These are phyloP conservation scores for Nomada goodeniana DNA, from an alignment of 2,888 invertebrate species.

Conservation along the genomic window DNA sequence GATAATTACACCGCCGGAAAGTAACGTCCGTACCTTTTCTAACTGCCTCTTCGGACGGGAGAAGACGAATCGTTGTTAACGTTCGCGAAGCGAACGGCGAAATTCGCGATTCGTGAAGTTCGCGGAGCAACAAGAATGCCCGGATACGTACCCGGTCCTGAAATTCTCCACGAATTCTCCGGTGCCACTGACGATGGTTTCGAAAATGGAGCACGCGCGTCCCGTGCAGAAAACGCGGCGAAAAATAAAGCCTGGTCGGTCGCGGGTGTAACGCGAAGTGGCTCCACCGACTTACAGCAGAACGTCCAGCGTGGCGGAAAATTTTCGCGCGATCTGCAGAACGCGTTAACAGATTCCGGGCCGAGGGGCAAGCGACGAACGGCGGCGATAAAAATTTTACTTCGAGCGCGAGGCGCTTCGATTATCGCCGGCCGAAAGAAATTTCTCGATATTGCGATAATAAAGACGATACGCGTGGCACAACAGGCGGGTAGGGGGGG, in stretches of 20 bases:
- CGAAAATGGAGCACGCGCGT: neutral
- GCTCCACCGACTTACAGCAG: neutral
- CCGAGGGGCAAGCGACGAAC: conserved; percentile 1
- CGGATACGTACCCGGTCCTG: no score
- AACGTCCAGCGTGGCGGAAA: conserved; percentile 18
- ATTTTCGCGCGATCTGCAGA: conserved; percentile 46
- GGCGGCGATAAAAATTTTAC: conserved; percentile 51
- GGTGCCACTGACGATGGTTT: no score
- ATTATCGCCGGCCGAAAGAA: conserved; percentile 43
- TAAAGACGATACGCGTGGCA: conserved; percentile 49
- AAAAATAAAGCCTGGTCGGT: neutral
- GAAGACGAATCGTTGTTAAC: no score
- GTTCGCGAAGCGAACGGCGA: no score
- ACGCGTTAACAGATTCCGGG: conserved; percentile 47
- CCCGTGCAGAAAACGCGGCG: neutral
- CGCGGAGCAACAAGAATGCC: no score
- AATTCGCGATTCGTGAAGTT: no score
- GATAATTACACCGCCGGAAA: no score
- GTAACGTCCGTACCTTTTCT: no score
- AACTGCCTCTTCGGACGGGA: no score
- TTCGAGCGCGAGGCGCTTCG: conserved; percentile 32
- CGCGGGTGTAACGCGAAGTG: conserved; percentile 5
- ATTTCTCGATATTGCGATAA: conserved; percentile 55
- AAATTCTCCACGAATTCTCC: no score
- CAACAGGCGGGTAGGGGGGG: no score